Conservation (phyloP, 2,888 invertebrate species). For the Aporophyla nigra region DNA sequence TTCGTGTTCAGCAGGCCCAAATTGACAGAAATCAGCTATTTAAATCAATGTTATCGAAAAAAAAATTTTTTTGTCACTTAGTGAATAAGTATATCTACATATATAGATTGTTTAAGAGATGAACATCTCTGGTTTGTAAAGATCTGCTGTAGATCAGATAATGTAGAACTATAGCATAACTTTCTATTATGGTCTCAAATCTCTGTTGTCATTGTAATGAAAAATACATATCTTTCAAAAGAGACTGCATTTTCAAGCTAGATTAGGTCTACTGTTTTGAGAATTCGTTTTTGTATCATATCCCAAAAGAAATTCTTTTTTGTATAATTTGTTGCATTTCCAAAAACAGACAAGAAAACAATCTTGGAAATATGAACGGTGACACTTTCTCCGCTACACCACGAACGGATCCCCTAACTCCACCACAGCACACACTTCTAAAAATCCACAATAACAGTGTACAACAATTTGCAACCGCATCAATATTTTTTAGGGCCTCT, state of each 20-base stretch:
- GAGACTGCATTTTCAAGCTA: not conserved
- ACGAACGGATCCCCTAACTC: not conserved
- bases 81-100: not conserved
- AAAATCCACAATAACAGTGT: slow-evolving; percentile 63
- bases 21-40: no score
- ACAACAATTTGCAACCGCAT: slow-evolving; percentile 72
- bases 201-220: not conserved
- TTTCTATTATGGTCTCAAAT: not conserved
- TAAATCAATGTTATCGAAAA: no score
- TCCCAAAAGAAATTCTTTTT: not conserved
- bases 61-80: no score
- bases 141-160: not conserved
- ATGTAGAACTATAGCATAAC: not conserved
- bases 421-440: slow-evolving; percentile 3
- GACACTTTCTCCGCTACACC: not conserved
- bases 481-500: slow-evolving; percentile 72
- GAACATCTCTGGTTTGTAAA: not conserved
- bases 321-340: not conserved
- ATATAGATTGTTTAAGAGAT: not conserved
- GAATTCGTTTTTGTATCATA: not conserved
- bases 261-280: not conserved
- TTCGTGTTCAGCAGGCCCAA: no score
- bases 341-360: not conserved
- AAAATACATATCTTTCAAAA: not conserved
- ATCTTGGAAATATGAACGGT: not conserved